These are phyloP conservation scores for Diadema setosum DNA, from an alignment of 35 echinoderm and acorn worm genomes.

Conservation along the genomic window DNA sequence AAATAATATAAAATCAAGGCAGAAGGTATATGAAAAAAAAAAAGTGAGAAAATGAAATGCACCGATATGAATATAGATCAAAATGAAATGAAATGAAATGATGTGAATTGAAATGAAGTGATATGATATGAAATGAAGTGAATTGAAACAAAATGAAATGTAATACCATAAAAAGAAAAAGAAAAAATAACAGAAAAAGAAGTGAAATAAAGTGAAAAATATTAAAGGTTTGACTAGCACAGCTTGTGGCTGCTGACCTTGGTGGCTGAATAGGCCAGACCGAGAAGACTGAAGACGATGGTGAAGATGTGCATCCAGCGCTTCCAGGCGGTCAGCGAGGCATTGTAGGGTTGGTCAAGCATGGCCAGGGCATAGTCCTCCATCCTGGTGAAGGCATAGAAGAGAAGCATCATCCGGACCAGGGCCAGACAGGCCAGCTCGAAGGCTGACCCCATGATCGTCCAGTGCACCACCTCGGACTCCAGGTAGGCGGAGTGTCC, in stretches of 20 bases:
- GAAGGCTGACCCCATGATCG: slow-evolving; percentile 68
- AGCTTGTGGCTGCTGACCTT: slow-evolving; percentile 12
- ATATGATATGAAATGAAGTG: too few relatives aligned
- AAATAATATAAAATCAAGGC: too few relatives aligned
- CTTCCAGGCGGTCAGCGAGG: slow-evolving; percentile 36
- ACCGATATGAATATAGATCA: too few relatives aligned
- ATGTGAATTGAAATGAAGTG: too few relatives aligned
- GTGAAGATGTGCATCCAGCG: slow-evolving; percentile 33
- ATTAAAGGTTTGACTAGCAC: too few relatives aligned
- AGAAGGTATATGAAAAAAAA: too few relatives aligned
- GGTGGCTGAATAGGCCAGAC: slow-evolving; percentile 55
- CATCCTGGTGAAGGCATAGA: slow-evolving; percentile 82
- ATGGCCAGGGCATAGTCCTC: slow-evolving; percentile 70
- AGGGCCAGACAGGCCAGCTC: slow-evolving; percentile 81
- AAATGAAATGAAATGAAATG: too few relatives aligned
- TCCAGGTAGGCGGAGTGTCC: slow-evolving; percentile 80
- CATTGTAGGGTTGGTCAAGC: slow-evolving; percentile 61
- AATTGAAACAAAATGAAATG: too few relatives aligned
- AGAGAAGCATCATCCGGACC: slow-evolving; percentile 69
- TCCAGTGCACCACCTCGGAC: slow-evolving; percentile 65
- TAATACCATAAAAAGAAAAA: too few relatives aligned
- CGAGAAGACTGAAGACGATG: slow-evolving; percentile 30
- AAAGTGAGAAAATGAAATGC: too few relatives aligned
- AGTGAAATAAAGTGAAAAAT: too few relatives aligned
- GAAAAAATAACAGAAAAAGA: too few relatives aligned